Evolutionary conservation across 2,113 vertebrate genomes (phyloP).

Genomic region (Lanius collurio): DNA sequence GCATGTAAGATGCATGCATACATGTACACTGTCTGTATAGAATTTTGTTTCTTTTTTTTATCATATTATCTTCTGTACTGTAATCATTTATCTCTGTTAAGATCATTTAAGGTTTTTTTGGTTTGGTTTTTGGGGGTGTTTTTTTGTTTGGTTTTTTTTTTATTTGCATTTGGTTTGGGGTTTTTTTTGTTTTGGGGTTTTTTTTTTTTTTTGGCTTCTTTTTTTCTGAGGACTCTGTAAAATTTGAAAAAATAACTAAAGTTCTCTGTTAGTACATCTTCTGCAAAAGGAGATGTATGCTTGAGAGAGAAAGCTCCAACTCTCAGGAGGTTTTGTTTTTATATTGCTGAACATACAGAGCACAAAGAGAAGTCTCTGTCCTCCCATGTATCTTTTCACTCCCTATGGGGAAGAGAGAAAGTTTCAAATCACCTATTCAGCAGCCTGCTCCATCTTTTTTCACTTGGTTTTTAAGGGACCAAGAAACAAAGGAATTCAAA

Average conservation of each 20-base stretch:
- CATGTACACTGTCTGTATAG: fast-evolving
- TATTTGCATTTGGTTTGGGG: background rate
- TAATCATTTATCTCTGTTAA: background rate
- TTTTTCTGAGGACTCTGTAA: background rate
- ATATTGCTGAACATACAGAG: background rate
- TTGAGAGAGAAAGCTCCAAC: background rate
- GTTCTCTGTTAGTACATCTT: background rate
- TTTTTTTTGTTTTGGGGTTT: no score
- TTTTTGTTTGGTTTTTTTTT: no score
- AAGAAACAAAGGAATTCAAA: background rate
- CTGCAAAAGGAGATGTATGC: background rate
- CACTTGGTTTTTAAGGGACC: background rate
- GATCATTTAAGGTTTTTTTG: background rate
- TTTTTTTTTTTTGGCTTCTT: background rate
- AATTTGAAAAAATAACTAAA: background rate
- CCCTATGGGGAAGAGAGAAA: background rate
- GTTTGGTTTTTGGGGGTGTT: no score
- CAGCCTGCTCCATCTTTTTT: background rate
- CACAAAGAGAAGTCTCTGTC: background rate
- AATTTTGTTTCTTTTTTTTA: background rate
- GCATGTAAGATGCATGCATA: background rate
- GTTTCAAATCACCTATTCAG: background rate
- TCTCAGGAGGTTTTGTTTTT: background rate
- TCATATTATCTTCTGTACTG: background rate
- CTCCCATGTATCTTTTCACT: background rate